Evolutionary conservation across 2,888 invertebrate genomes (phyloP).

Genomic region (Pammene aurita): DNA sequence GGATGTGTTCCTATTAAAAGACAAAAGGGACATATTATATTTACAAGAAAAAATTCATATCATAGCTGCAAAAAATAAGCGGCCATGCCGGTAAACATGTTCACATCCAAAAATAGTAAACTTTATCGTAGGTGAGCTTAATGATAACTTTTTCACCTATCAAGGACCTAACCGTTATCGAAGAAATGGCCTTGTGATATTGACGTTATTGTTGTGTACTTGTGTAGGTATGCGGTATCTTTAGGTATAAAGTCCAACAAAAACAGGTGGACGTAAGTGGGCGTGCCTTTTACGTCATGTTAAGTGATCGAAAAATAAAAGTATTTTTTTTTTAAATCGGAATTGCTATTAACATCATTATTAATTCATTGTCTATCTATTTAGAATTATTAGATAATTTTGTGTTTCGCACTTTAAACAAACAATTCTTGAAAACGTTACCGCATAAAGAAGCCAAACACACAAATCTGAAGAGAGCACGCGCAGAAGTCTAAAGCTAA

Average conservation of each 20-base stretch:
- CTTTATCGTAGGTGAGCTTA: not conserved
- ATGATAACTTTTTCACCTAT: constrained; percentile 15
- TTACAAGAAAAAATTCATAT: no score
- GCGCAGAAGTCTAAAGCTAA: no score
- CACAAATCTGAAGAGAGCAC: no score
- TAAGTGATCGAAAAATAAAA: constrained; percentile 9
- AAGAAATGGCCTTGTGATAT: constrained; percentile 14
- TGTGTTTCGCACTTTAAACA: no score
- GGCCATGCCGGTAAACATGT: not conserved
- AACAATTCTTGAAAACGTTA: no score
- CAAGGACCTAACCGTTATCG: constrained; percentile 13
- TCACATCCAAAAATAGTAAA: not conserved
- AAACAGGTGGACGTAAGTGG: constrained; percentile 15
- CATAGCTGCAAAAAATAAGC: no score
- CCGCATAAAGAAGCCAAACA: no score
- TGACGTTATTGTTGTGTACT: not conserved
- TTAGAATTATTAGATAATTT: no score
- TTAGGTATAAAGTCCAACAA: not conserved
- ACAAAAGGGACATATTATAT: no score
- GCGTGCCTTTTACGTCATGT: constrained; percentile 22
- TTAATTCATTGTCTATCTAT: no score
- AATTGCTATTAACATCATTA: no score
- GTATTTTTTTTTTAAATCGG: not conserved
- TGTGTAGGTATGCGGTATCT: not conserved
- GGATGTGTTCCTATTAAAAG: no score